Evolutionary conservation across 2,888 invertebrate species (phyloP).

Genomic region (Oscheius myriophilus): DNA sequence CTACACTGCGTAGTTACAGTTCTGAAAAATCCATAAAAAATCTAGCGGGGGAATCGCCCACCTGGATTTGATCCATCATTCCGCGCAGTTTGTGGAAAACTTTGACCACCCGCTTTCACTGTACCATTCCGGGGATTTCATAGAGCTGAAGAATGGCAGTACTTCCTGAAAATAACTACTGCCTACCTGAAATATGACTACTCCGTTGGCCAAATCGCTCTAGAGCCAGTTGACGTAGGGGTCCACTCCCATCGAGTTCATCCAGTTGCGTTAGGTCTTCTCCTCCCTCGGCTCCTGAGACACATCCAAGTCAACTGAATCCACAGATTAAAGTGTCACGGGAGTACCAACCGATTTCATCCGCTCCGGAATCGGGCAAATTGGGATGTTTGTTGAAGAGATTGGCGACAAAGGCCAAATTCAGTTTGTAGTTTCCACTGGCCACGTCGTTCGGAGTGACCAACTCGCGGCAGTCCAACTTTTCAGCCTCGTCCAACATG

Average conservation of each 20-base stretch:
- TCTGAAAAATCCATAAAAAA: slow-evolving; percentile 76
- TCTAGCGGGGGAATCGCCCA: slow-evolving; percentile 4
- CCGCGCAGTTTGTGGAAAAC: slow-evolving; percentile 90
- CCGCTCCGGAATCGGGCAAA: slow-evolving; percentile 77
- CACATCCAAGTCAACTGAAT: slow-evolving; percentile 56
- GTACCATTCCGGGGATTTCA: slow-evolving; percentile 93
- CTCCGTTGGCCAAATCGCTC: slow-evolving; percentile 92
- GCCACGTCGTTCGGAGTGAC: slow-evolving; percentile 94
- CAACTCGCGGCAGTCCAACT: slow-evolving; percentile 93
- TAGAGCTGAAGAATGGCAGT: slow-evolving; percentile 80
- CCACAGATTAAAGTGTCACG: too few species aligned
- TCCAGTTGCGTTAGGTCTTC: slow-evolving; percentile 90
- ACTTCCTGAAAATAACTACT: not conserved
- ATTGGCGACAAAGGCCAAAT: slow-evolving; percentile 98
- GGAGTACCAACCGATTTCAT: slow-evolving; percentile 60
- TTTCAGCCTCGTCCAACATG: slow-evolving; percentile 95
- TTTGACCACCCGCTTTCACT: slow-evolving; percentile 82
- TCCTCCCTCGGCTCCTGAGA: slow-evolving; percentile 70
- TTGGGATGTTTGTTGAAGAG: slow-evolving; percentile 98
- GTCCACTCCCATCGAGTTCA: slow-evolving; percentile 97
- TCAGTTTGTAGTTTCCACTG: slow-evolving; percentile 91
- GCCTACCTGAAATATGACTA: slow-evolving; percentile 85
- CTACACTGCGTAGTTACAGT: slow-evolving; percentile 98
- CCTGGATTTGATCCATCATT: slow-evolving; percentile 90
- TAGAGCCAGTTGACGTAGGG: slow-evolving; percentile 98